Evolutionary conservation across 1,140 invertebrate genomes (phyloP).

Genomic region (Drosophila malerkotliana): DNA sequence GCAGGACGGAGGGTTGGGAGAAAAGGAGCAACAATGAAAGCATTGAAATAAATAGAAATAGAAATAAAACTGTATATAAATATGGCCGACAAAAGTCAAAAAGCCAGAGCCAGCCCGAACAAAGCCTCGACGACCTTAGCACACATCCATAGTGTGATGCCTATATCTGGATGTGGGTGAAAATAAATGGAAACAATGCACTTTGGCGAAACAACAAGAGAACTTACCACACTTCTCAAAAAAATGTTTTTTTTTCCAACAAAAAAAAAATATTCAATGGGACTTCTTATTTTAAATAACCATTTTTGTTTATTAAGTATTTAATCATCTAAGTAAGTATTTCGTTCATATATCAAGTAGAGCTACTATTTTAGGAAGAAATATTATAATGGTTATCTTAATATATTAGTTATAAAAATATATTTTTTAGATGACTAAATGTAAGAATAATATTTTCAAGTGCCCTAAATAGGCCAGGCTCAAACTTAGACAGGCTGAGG

Average conservation of each 20-base stretch:
- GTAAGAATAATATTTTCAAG: constrained; percentile 1
- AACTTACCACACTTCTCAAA: constrained; percentile 34
- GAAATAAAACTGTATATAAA: constrained; percentile 71
- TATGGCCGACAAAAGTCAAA: constrained; percentile 78
- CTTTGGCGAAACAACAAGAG: constrained; percentile 34
- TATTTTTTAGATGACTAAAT: not conserved
- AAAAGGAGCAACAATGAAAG: constrained; percentile 32
- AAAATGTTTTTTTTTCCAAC: not conserved
- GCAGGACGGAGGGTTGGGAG: too few relatives aligned
- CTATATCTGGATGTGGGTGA: constrained; percentile 34
- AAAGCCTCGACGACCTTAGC: constrained; percentile 63
- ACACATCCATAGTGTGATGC: constrained; percentile 38
- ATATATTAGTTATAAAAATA: not conserved
- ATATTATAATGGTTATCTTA: too few relatives aligned
- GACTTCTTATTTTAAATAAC: not conserved
- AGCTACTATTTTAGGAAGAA: too few relatives aligned
- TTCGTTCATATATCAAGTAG: too few relatives aligned
- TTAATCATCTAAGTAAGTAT: too few relatives aligned
- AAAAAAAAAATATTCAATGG: not conserved
- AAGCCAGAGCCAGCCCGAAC: constrained; percentile 52
- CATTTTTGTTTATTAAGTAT: too few relatives aligned
- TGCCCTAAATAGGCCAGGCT: constrained; percentile 17
- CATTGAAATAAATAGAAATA: constrained; percentile 76
- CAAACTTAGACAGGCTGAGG: not conserved
- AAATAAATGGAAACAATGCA: constrained; percentile 62